Conservation (phyloP, 2,888 invertebrate genomes). For the Cyclophora albipunctata region DNA sequence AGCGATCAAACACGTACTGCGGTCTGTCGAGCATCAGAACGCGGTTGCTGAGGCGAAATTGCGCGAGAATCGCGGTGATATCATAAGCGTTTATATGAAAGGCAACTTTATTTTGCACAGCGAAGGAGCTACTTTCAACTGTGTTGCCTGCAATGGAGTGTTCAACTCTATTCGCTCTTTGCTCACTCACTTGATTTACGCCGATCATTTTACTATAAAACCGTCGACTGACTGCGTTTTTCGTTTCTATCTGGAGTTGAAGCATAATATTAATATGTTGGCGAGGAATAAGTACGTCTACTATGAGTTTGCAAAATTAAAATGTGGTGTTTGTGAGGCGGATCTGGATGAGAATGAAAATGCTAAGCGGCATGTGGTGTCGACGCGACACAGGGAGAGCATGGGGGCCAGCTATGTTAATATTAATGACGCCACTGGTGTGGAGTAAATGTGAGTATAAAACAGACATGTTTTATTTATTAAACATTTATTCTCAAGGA, state of each 20-base stretch:
- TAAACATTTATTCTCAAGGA: too few relatives aligned
- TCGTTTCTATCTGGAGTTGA: constrained; percentile 62
- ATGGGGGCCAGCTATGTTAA: constrained; percentile 67
- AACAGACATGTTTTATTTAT: constrained; percentile 1
- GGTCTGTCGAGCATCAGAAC: constrained; percentile 49
- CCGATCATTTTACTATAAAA: constrained; percentile 50
- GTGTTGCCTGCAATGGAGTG: constrained; percentile 44
- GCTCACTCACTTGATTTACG: constrained; percentile 53
- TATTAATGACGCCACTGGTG: constrained; percentile 40
- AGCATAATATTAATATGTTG: constrained; percentile 63
- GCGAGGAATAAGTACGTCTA: constrained; percentile 60
- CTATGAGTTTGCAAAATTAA: constrained; percentile 54
- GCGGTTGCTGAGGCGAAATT: constrained; percentile 38
- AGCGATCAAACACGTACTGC: constrained; percentile 45
- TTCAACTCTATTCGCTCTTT: constrained; percentile 58
- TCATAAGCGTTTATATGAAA: constrained; percentile 62
- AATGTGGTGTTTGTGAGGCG: constrained; percentile 59
- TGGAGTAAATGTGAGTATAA: constrained; percentile 50
- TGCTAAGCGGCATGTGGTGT: constrained; percentile 61
- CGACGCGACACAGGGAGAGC: constrained; percentile 54
- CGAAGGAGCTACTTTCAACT: constrained; percentile 52
- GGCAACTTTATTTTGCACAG: constrained; percentile 55
- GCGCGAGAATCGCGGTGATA: constrained; percentile 46
- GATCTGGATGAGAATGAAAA: constrained; percentile 57
- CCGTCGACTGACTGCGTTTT: constrained; percentile 55